Evolutionary conservation across 2,888 invertebrate genomes (phyloP), one percentile per base, ranked within the genome.

Genomic region (Listrodromus nycthemerus): DNA sequence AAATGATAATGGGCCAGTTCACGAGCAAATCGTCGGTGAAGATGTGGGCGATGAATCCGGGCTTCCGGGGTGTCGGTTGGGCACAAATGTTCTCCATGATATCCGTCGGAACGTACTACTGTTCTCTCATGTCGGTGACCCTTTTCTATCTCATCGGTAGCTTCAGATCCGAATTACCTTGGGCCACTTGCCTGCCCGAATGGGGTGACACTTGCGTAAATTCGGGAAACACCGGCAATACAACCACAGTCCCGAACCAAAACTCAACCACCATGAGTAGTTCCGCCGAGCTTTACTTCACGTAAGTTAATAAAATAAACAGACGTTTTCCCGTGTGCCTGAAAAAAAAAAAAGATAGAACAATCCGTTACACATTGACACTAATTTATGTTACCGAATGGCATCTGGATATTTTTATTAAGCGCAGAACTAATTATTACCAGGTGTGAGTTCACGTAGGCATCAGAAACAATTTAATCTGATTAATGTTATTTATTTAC

Each of bases 1-100:
- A 98, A 93, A 96, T 97, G 95, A 95, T 96, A 24, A 92, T 98
- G 55, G 98, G 98, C 3, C 98, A 98, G 92, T 98, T 98, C 91
- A 96, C 96, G 81, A 96, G 97, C 83, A 95, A 95, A 89, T 97
- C 98, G 78, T 96, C 96, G 2, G 96, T 98, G 1, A 96, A 96
- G 92, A 95, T 97, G 69, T 96, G 96, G 95, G 94, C 94, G 79
- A 94, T 96, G 87, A 94, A 95, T 5, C 98, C 98, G 0, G 95
- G 96, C 1, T 95, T 97, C 91, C 96, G 96, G 95, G 98, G 97
- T 48, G 92, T 95, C 41, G 95, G 95, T 1, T 94, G 94, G 90
- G 94, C 94, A 0, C 94, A 95, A 85, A 91, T 94, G 82, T 92
- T 94, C 66, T 94, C 94, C 0, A 93, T 93, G 70, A 87, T 93